Percentiles rank a stretch among this genome's conserved stretches.
Evolutionary conservation across 2,113 vertebrate species (phyloP).

Genomic region (Antigone vipio): DNA sequence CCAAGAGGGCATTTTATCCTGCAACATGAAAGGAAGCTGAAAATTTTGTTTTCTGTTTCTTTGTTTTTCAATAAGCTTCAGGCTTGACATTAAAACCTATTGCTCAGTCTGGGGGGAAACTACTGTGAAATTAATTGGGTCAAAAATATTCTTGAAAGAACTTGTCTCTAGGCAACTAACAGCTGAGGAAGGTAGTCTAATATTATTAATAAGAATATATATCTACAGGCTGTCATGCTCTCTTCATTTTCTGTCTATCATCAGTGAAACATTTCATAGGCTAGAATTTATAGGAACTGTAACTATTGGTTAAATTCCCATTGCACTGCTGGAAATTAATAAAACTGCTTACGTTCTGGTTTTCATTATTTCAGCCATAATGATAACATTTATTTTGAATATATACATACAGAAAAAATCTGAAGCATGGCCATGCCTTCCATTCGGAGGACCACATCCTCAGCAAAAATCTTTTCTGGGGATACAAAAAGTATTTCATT

Average conservation of each 20-base stretch:
- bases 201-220: slow-evolving; percentile 2
- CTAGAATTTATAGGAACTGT: neutral
- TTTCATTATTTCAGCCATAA: neutral
- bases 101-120: neutral
- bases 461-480: neutral
- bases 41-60: neutral
- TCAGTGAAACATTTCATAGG: neutral
- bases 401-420: neutral
- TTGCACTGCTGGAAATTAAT: neutral
- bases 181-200: slow-evolving; percentile 26
- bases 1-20: neutral
- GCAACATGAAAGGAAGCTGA: neutral
- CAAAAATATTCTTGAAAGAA: slow-evolving; percentile 46
- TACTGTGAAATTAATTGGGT: slow-evolving; percentile 55
- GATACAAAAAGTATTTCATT: neutral
- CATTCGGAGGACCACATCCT: neutral
- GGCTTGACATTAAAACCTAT: neutral
- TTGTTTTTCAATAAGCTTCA: slow-evolving; percentile 9
- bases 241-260: neutral
- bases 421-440: neutral
- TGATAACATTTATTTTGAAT: neutral
- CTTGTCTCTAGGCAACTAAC: slow-evolving; percentile 53
- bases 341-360: neutral
- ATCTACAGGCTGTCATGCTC: neutral
- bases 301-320: neutral